These are phyloP conservation scores for Metallyticus violacea DNA, from an alignment of 2,888 invertebrate species.

Conservation along the genomic window DNA sequence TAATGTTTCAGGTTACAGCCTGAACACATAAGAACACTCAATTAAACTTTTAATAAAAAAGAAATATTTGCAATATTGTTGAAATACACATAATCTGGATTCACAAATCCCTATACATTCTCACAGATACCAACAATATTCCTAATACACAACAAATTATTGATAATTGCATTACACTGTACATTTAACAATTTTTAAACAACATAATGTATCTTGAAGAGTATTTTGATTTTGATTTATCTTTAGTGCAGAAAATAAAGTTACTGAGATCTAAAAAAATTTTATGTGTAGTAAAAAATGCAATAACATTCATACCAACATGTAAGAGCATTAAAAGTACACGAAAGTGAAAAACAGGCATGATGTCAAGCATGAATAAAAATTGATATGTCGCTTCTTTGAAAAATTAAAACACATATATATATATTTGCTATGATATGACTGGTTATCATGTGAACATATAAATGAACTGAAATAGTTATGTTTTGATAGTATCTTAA, in stretches of 20 bases:
- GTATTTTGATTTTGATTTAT: not conserved
- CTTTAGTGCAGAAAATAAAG: not conserved
- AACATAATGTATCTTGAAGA: not conserved
- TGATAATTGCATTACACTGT: not conserved
- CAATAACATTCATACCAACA: not conserved
- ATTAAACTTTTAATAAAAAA: too few relatives aligned
- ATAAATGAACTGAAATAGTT: not conserved
- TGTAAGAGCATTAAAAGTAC: not conserved
- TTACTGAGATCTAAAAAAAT: not conserved
- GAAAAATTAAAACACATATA: not conserved
- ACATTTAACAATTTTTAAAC: too few relatives aligned
- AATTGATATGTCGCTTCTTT: conserved; percentile 16
- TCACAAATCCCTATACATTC: not conserved
- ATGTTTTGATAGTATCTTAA: not conserved
- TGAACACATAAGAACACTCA: not conserved
- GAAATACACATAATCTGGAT: not conserved
- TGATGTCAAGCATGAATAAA: not conserved
- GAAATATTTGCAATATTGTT: not conserved
- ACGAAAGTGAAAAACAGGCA: not conserved
- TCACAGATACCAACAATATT: not conserved
- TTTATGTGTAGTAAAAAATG: not conserved
- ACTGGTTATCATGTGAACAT: not conserved
- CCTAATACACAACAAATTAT: not conserved
- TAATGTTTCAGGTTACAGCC: not conserved
- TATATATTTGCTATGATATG: not conserved